A percentile compares a stretch with the other conserved stretches of the same genome.
These are phyloP conservation scores for Iphiclides podalirius DNA, from an alignment of 2,888 invertebrate genomes.

Conservation along the genomic window DNA sequence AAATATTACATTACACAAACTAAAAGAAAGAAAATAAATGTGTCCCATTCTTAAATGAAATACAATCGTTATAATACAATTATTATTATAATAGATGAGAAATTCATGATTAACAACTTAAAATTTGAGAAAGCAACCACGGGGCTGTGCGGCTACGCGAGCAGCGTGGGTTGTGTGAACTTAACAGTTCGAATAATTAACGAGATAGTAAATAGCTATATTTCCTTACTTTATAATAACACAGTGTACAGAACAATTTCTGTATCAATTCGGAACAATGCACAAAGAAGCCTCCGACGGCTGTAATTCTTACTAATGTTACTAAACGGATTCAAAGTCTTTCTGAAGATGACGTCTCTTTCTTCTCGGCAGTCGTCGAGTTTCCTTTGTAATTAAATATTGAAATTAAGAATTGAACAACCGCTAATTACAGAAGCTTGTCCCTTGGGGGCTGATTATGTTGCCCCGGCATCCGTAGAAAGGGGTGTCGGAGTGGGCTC, in stretches of 20 bases:
- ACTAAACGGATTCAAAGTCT: slow-evolving; percentile 67
- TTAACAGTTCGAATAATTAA: no score
- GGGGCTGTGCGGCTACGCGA: no score
- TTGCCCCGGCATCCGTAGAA: slow-evolving; percentile 67
- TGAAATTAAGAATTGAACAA: slow-evolving; percentile 82
- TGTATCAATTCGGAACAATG: slow-evolving; percentile 42
- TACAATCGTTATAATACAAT: no score
- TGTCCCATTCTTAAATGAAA: no score
- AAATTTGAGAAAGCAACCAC: no score
- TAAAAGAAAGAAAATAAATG: no score
- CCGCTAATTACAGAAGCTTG: slow-evolving; percentile 80
- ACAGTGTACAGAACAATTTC: slow-evolving; percentile 10
- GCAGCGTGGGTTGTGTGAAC: no score
- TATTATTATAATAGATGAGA: no score
- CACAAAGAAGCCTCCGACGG: slow-evolving; percentile 57
- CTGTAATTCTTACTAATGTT: slow-evolving; percentile 61
- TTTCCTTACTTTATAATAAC: no score
- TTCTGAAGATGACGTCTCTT: slow-evolving; percentile 78
- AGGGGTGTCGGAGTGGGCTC: slow-evolving; percentile 61
- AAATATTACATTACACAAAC: no score
- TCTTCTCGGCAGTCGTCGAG: slow-evolving; percentile 72
- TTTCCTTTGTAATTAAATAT: slow-evolving; percentile 82
- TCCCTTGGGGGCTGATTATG: slow-evolving; percentile 77
- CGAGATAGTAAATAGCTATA: no score
- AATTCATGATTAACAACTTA: no score